A percentile compares a stretch with the other conserved stretches of the same genome.
Conservation (phyloP, 2,113 vertebrate genomes). For the Engystomops pustulosus region DNA sequence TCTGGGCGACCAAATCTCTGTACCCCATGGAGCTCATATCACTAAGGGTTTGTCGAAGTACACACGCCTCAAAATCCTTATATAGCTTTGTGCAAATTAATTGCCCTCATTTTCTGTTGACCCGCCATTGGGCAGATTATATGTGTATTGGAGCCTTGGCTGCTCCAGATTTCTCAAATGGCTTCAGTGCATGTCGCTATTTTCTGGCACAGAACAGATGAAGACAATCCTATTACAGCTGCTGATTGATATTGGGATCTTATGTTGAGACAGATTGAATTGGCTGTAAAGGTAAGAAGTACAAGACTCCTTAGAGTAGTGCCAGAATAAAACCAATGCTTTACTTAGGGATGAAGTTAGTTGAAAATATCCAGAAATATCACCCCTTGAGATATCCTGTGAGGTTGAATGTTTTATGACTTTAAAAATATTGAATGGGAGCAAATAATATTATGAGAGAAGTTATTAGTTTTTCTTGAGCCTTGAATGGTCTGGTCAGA, state of each 20-base stretch:
- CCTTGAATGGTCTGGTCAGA: too few species aligned
- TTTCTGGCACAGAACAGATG: conserved; percentile 20
- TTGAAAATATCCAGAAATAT: not conserved
- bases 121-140: not conserved
- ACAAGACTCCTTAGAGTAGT: not conserved
- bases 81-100: too few species aligned
- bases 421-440: too few species aligned
- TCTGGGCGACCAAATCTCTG: too few species aligned
- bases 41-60: too few species aligned
- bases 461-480: too few species aligned
- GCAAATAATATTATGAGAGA: too few species aligned
- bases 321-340: conserved; percentile 21
- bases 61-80: too few species aligned
- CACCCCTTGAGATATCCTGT: not conserved
- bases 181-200: not conserved
- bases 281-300: conserved; percentile 25
- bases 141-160: not conserved
- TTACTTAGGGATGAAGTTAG: not conserved
- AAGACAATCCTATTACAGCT: conserved; percentile 24
- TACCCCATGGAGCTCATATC: too few species aligned
- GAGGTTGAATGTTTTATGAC: not conserved
- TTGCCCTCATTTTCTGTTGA: too few species aligned
- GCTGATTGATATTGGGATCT: not conserved
- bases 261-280: not conserved
- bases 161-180: not conserved